Conservation (phyloP, 2,113 vertebrate species). For the Acrocephalus kingi region DNA sequence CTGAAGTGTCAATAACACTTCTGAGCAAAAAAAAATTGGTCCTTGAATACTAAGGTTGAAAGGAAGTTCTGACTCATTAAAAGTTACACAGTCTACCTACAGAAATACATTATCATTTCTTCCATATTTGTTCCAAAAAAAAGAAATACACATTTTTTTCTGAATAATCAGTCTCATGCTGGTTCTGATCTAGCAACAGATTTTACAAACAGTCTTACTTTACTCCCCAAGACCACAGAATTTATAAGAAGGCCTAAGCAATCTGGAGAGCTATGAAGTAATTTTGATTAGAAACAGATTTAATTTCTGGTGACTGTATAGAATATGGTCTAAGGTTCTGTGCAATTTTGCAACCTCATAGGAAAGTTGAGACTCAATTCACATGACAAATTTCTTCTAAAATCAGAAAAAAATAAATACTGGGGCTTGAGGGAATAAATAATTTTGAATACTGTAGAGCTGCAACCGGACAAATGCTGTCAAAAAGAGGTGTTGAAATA, state of each 20-base stretch:
- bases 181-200: background rate
- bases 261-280: background rate
- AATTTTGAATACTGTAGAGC: background rate
- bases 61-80: background rate
- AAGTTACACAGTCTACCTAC: background rate
- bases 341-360: background rate
- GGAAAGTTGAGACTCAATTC: background rate
- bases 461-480: background rate
- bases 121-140: background rate
- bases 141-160: background rate
- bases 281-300: constrained; percentile 6
- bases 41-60: background rate
- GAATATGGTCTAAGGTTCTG: background rate
- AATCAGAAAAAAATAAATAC: background rate
- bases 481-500: background rate
- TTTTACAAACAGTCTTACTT: background rate
- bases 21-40: background rate
- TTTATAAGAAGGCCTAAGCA: background rate
- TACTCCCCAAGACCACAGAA: background rate
- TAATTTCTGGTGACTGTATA: background rate
- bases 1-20: background rate
- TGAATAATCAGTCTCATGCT: background rate
- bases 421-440: background rate
- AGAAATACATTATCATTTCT: background rate
- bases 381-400: background rate